These are phyloP conservation scores for Mechanitis mazaeus DNA, from an alignment of 2,888 invertebrate species.

Conservation along the genomic window DNA sequence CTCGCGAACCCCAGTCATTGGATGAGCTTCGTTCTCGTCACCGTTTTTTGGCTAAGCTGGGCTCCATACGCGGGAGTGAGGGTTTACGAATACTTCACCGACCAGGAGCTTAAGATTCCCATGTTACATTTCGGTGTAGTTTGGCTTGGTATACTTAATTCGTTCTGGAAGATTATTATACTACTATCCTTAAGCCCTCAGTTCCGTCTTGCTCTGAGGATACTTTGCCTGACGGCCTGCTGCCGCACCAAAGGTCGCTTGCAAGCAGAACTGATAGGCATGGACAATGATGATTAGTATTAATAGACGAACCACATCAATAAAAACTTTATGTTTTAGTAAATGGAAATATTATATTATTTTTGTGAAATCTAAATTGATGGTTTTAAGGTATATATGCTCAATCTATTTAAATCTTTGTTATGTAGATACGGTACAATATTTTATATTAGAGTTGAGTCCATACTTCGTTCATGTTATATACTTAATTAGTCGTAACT, in stretches of 20 bases:
- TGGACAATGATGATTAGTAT: constrained; percentile 88
- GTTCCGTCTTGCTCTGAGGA: constrained; percentile 91
- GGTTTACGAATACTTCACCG: constrained; percentile 84
- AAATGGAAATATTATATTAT: constrained; percentile 9
- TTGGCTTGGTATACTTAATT: constrained; percentile 96
- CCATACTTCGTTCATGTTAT: constrained; percentile 1
- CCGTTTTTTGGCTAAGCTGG: constrained; percentile 96
- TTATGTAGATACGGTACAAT: constrained; percentile 1
- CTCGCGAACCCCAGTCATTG: constrained; percentile 95
- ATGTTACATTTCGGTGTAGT: constrained; percentile 94
- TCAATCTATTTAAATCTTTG: constrained; percentile 9
- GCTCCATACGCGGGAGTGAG: constrained; percentile 91
- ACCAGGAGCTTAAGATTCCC: constrained; percentile 82
- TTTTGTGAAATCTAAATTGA: constrained; percentile 9
- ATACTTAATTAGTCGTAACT: not conserved
- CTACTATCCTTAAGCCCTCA: constrained; percentile 93
- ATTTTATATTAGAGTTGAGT: constrained; percentile 7
- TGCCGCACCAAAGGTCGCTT: constrained; percentile 90
- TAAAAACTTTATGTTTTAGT: constrained; percentile 4
- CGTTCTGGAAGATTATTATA: constrained; percentile 96
- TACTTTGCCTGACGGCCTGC: constrained; percentile 91
- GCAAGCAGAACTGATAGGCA: constrained; percentile 89
- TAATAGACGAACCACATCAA: not conserved
- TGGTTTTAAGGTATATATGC: constrained; percentile 7
- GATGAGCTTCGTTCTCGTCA: constrained; percentile 95